Base-by-base conservation (phyloP, 2,113 vertebrate genomes). In the Colossoma macropomum region DNA sequence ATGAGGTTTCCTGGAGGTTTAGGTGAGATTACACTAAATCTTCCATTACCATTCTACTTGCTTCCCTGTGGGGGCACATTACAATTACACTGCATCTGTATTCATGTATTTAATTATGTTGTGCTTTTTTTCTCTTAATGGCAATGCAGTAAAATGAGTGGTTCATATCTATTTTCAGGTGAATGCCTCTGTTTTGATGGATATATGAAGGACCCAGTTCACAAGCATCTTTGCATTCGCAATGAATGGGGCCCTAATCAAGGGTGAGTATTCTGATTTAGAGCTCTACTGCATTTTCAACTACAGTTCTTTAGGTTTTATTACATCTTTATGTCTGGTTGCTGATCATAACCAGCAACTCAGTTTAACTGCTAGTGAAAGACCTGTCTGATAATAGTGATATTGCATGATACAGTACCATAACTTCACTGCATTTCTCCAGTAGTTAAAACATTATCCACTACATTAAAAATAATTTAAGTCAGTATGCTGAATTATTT, bases 181-280 rank as follows among this genome's bases (percentile, higher is more conserved):
- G 97, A 98, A 66, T 99, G 98, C 80, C 95, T 97, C 80, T 99
- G 98, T 92, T 96, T 98, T 0, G 97, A 98, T 77, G 97, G 98
- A 30, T 99, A 99, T 89, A 98, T 98, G 96, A 98, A 96, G 90
- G 98, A 99, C 85, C 97, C 98, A 0, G 97, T 99, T 23, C 98
- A 99, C 86, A 98, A 99, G 87, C 97, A 99, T 68, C 97, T 99
- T 78, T 99, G 98, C 92, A 99, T 99, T 91, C 95, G 98, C 74
- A 99, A 98, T 0, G 97, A 98, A 88, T 99, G 98, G 98, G 98
- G 97, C 21, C 96, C 96, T 0, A 99, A 99, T 93, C 98, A 99
- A 85, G 98, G 98, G 98, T 99, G 93, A 95, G 97, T 96, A 12
- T 27, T 45, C 21, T 77, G 12, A 72, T 1, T 62, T 25, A 73